A percentile compares a stretch with the other conserved stretches of the same genome.
Evolutionary conservation across 1,140 invertebrate species (phyloP).

Genomic region (Eulimnadia texana): DNA sequence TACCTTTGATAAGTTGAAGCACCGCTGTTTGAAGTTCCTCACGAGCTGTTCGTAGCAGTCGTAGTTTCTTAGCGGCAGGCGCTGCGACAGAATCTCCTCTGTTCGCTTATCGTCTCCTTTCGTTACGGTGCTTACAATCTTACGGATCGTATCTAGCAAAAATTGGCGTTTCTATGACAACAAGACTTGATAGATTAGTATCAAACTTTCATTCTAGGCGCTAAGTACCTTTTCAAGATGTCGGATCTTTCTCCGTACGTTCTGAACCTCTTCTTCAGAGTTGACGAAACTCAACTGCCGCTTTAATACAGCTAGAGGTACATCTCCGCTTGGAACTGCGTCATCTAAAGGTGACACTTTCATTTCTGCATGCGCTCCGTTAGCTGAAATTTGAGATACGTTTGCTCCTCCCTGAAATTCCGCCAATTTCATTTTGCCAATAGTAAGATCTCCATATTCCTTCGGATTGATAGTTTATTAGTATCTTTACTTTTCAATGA

Average conservation of each 20-base stretch:
- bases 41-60: constrained; percentile 26
- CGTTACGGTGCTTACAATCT: constrained; percentile 15
- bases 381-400: not conserved
- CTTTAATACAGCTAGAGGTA: constrained; percentile 27
- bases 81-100: constrained; percentile 18
- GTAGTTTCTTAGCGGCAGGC: constrained; percentile 20
- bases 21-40: constrained; percentile 21
- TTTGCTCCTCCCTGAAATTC: constrained; percentile 30
- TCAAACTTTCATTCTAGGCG: not conserved
- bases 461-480: constrained; percentile 17
- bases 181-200: constrained; percentile 10
- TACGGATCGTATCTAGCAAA: constrained; percentile 14
- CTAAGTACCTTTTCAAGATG: constrained; percentile 10
- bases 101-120: constrained; percentile 21
- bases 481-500: no score
- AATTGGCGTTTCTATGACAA: constrained; percentile 22
- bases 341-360: constrained; percentile 23
- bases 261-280: constrained; percentile 17
- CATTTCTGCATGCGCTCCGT: not conserved
- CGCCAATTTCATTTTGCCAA: constrained; percentile 28
- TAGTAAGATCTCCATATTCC: constrained; percentile 39
- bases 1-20: constrained; percentile 19
- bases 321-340: constrained; percentile 29
- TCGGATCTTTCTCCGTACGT: constrained; percentile 6
- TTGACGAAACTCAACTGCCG: constrained; percentile 21